Evolutionary conservation across 30 jellyfish, hydroid and myxozoan species (phyloP).

Genomic region (Mastigias papua): DNA sequence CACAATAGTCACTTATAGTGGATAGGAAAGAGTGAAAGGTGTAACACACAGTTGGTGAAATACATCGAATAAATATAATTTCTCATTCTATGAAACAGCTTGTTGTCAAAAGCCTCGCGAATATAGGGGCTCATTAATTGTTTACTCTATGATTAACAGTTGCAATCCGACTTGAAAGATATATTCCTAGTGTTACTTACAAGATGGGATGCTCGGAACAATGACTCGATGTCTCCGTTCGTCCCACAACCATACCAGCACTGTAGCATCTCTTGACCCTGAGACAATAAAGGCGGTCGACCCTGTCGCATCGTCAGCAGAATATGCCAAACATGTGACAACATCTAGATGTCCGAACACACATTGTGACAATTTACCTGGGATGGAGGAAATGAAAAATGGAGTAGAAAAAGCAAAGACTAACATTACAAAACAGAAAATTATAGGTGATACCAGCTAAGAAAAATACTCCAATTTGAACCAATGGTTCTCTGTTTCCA

Average conservation of each 20-base stretch:
- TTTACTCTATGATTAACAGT: too few relatives aligned
- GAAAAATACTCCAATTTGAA: too few relatives aligned
- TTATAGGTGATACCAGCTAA: too few relatives aligned
- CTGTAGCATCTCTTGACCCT: slow-evolving; percentile 99
- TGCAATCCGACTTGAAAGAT: too few relatives aligned
- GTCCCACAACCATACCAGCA: slow-evolving; percentile 96
- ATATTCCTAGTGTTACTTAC: slow-evolving; percentile 65
- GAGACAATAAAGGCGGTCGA: slow-evolving; percentile 90
- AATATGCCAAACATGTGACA: slow-evolving; percentile 94
- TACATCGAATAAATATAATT: too few relatives aligned
- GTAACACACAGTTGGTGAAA: too few relatives aligned
- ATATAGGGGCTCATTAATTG: too few relatives aligned
- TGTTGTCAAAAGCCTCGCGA: too few relatives aligned
- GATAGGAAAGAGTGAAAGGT: neutral
- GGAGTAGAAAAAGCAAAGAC: neutral
- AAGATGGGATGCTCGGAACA: slow-evolving; percentile 81
- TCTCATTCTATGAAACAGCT: too few relatives aligned
- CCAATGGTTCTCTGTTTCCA: too few relatives aligned
- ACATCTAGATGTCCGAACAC: slow-evolving; percentile 98
- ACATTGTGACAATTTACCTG: slow-evolving; percentile 93
- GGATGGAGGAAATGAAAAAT: too few relatives aligned
- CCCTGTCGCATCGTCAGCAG: slow-evolving; percentile 81
- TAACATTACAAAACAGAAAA: neutral
- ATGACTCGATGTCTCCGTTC: slow-evolving; percentile 76
- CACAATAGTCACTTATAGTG: too few relatives aligned